These are phyloP conservation scores for Porites rus DNA, from an alignment of 92 coral and sea anemone genomes.

Conservation along the genomic window DNA sequence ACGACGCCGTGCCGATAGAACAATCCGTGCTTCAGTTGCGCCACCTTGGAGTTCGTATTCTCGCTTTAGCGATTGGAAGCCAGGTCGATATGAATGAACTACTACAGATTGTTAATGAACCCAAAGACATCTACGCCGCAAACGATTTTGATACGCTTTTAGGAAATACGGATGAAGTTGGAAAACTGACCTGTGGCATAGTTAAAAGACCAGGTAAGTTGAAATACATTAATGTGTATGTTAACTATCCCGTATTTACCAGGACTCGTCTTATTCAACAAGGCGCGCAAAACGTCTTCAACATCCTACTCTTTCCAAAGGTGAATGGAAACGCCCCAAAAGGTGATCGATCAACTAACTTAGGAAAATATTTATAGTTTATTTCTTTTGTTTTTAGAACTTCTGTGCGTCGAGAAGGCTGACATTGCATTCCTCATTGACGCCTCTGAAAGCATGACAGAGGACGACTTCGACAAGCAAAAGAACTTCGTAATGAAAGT, in stretches of 20 bases:
- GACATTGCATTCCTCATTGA: slow-evolving; percentile 90
- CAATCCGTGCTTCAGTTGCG: slow-evolving; percentile 12
- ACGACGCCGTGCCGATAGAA: slow-evolving; percentile 33
- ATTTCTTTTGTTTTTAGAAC: slow-evolving; percentile 29
- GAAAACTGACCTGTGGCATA: slow-evolving; percentile 35
- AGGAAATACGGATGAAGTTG: slow-evolving; percentile 21
- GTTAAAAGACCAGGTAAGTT: slow-evolving; percentile 44
- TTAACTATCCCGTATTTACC: too few species aligned
- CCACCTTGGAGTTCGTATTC: slow-evolving; percentile 45
- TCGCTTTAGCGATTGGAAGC: slow-evolving; percentile 61
- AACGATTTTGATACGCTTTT: slow-evolving; percentile 38
- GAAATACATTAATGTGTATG: too few species aligned
- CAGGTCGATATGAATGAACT: slow-evolving; percentile 60
- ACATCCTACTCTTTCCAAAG: too few species aligned
- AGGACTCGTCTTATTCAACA: too few species aligned
- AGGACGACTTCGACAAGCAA: slow-evolving; percentile 71
- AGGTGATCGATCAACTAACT: neutral
- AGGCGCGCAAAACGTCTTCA: too few species aligned
- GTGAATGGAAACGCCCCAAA: neutral
- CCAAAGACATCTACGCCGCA: slow-evolving; percentile 58
- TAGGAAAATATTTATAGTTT: neutral
- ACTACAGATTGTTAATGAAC: slow-evolving; percentile 58
- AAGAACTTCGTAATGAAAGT: slow-evolving; percentile 83
- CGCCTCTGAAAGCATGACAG: slow-evolving; percentile 86
- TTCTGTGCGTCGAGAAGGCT: slow-evolving; percentile 67